Evolutionary conservation across 1,140 invertebrate species (phyloP), one percentile per base, ranked within the genome.

Genomic region (Drosophila subobscura): DNA sequence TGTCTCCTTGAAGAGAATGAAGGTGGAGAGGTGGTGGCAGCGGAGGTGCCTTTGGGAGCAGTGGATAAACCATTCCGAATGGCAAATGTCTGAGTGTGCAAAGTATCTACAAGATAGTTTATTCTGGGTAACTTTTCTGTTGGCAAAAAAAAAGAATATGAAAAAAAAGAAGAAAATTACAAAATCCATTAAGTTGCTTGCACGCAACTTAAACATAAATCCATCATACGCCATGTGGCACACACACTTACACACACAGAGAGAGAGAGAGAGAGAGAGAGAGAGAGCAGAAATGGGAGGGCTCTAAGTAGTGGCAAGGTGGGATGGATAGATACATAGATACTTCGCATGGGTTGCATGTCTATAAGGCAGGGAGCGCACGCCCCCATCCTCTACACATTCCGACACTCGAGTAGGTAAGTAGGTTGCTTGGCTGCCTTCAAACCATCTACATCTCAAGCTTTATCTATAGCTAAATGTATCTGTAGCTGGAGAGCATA

Each of bases 131-230:
- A 85, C 76, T 73, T 74, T 59, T 72, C 63, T 63, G 49, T 70
- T 67, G 73, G 40, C 58, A 27, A 29, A 40, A 44, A 51, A 41
- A 59, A 10, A 14, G 27, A 72, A 14, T 22, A 20, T 40, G 29
- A 61, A 6, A 72, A 60, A 47, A 61, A 47, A 49, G 68, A 33
- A 72, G 67, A 77, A 77, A 88, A 88, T 88, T 88, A 88, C 83
- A 88, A 88, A 88, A 88, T 88, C 83, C 83, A 88, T 88, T 88
- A 88, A 89, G 83, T 88, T 88, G 83, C 83, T 88, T 88, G 83
- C 83, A 88, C 83, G 83, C 83, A 88, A 88, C 83, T 88, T 88
- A 83, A 88, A 88, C 83, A 88, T 88, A 88, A 88, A 88, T 88
- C 83, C 83, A 88, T 88, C 83, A 88, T 88, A 88, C 83, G 84